These are phyloP conservation scores for Lindbergichthys nudifrons DNA, from an alignment of 2,797 vertebrate species.

Conservation along the genomic window DNA sequence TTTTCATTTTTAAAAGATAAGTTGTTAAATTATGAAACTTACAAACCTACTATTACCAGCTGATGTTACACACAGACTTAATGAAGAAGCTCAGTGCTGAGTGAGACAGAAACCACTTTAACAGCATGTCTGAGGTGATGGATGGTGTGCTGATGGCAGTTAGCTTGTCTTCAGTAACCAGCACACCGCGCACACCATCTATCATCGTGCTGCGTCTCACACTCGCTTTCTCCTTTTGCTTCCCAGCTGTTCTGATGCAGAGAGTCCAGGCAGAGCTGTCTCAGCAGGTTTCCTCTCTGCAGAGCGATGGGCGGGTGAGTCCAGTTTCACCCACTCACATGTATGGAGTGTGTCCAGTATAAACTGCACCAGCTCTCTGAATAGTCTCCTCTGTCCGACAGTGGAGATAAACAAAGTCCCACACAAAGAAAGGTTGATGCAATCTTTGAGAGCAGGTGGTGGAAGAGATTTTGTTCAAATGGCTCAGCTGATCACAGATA, in stretches of 20 bases:
- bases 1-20: constrained; percentile 8
- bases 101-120: constrained; percentile 21
- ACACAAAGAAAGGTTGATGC: neutral
- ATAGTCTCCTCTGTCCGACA: constrained; percentile 30
- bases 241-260: constrained; percentile 90
- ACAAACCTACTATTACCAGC: neutral
- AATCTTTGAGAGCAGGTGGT: neutral
- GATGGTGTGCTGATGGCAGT: constrained; percentile 2
- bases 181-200: constrained; percentile 6
- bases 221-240: constrained; percentile 27
- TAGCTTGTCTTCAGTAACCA: constrained; percentile 14
- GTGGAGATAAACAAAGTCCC: constrained; percentile 11
- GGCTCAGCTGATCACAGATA: neutral
- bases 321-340: constrained; percentile 57
- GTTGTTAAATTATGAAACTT: constrained; percentile 10
- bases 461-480: neutral
- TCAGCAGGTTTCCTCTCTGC: constrained; percentile 94
- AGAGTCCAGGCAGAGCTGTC: constrained; percentile 94
- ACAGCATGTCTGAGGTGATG: constrained; percentile 27
- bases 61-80: neutral
- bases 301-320: constrained; percentile 93
- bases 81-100: constrained; percentile 37
- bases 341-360: constrained; percentile 22
- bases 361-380: constrained; percentile 25
- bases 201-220: constrained; percentile 3